Evolutionary conservation across 2,888 invertebrate species (phyloP).

Genomic region (Hyles lineata): DNA sequence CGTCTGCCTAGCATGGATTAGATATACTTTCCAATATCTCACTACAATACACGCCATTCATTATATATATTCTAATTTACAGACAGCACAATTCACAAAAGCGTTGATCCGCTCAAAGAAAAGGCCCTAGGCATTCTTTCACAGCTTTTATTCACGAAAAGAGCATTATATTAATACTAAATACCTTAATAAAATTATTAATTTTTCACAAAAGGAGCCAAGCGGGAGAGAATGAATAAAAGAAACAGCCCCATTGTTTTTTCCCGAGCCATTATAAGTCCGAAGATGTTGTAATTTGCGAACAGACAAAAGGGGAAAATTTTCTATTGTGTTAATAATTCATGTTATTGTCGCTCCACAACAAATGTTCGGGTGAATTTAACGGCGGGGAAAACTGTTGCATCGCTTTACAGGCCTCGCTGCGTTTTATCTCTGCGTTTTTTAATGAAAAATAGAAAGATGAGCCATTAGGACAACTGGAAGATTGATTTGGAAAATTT

Average conservation of each 20-base stretch:
- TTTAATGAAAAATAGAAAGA: background rate
- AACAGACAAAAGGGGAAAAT: constrained; percentile 26
- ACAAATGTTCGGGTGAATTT: constrained; percentile 22
- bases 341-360: constrained; percentile 14
- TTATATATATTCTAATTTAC: background rate
- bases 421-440: background rate
- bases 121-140: constrained; percentile 1
- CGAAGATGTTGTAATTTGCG: constrained; percentile 24
- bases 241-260: constrained; percentile 17
- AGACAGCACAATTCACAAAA: background rate
- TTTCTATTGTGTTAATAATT: constrained; percentile 24
- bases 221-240: constrained; percentile 21
- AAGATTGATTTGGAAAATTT: no score
- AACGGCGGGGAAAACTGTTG: constrained; percentile 16
- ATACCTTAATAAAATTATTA: constrained; percentile 24
- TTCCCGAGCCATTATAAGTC: constrained; percentile 7
- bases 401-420: constrained; percentile 12
- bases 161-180: constrained; percentile 25
- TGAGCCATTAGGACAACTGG: background rate
- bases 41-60: no score
- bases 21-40: no score
- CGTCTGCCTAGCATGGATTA: no score
- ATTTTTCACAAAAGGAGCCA: constrained; percentile 18
- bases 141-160: constrained; percentile 1
- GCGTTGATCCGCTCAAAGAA: constrained; percentile 12